Percentiles rank a stretch among this genome's conserved stretches.
phyloP scores from a whole-genome alignment of 2,797 vertebrate genomes.

The Falco cherrug region DNA sequence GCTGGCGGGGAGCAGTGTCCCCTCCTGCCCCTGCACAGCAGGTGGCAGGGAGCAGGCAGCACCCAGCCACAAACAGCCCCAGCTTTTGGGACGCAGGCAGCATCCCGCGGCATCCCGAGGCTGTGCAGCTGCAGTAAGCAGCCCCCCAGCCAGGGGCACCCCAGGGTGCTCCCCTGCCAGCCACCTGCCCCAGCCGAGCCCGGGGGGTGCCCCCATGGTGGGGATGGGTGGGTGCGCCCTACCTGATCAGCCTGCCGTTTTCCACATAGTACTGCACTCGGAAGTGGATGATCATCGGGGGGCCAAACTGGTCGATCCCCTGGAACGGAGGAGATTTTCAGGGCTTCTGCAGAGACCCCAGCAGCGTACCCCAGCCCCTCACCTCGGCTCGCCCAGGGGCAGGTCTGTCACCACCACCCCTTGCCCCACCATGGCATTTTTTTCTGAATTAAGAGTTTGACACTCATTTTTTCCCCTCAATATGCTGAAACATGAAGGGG shows the following conservation, averaged over 20 bases:
- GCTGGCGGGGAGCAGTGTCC: not conserved
- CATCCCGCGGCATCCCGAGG: not conserved
- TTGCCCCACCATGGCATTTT: fast-evolving
- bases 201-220: fast-evolving
- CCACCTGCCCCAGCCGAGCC: not conserved
- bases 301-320: slow-evolving; percentile 98
- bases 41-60: not conserved
- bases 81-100: not conserved
- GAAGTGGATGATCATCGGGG: slow-evolving; percentile 98
- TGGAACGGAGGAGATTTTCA: slow-evolving; percentile 56
- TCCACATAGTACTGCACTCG: slow-evolving; percentile 98
- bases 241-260: slow-evolving; percentile 94
- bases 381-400: not conserved
- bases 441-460: not conserved
- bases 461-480: fast-evolving
- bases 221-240: fast-evolving
- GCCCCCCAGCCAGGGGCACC: too few relatives aligned
- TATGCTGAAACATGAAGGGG: fast-evolving
- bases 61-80: fast-evolving
- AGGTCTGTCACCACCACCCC: fast-evolving
- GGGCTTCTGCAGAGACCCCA: not conserved
- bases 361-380: fast-evolving
- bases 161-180: not conserved
- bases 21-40: not conserved
- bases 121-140: not conserved